Evolutionary conservation across 2,113 vertebrate genomes (phyloP).

Genomic region (Tragelaphus strepsiceros): DNA sequence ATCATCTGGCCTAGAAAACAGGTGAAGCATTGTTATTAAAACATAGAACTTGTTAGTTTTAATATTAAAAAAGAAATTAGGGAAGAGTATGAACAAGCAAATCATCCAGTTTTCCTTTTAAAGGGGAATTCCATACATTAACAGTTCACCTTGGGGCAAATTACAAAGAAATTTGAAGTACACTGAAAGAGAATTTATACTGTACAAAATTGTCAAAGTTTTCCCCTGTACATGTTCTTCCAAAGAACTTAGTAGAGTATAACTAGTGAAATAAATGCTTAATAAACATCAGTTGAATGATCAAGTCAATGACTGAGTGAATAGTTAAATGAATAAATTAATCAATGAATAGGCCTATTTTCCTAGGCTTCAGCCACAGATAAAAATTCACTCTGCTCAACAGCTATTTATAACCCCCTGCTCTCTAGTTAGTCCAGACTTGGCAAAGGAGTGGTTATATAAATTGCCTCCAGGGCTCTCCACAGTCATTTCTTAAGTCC

Average conservation of each 20-base stretch:
- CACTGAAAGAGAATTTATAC: not conserved
- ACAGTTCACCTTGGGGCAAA: not conserved
- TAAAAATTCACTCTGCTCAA: not conserved
- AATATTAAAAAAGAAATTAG: constrained; percentile 5
- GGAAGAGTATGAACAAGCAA: not conserved
- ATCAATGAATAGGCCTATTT: not conserved
- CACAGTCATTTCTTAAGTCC: not conserved
- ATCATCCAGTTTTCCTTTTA: not conserved
- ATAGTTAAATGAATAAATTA: not conserved
- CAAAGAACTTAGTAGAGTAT: not conserved
- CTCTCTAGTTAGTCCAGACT: not conserved
- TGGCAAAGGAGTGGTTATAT: not conserved
- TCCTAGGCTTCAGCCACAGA: not conserved
- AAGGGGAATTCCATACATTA: not conserved
- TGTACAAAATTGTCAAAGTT: not conserved
- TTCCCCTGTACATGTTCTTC: not conserved
- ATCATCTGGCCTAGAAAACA: not conserved
- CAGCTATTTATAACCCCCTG: not conserved
- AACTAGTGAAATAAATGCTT: not conserved
- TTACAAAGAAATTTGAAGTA: constrained; percentile 27
- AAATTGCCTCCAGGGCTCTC: not conserved
- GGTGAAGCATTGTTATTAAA: not conserved
- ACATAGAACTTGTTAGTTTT: not conserved
- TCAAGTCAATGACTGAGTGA: not conserved
- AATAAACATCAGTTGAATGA: not conserved